Base-by-base conservation (phyloP, 2,113 vertebrate species). In the Kryptolebias marmoratus region DNA sequence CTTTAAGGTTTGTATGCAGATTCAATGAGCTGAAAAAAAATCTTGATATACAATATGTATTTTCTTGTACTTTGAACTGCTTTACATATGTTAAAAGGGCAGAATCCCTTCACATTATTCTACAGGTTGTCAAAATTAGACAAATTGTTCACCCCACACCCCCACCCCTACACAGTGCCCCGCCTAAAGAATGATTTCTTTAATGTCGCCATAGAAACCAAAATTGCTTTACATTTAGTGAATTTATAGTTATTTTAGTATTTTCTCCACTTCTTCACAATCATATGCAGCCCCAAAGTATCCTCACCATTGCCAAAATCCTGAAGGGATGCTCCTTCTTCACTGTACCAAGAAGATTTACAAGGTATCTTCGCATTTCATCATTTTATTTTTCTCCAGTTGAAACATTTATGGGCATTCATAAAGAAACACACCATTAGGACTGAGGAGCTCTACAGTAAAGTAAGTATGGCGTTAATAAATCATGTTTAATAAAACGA, bases 351-450 rank as follows among this genome's bases (percentile, higher is more conserved):
- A 85, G 79, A 89, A 77, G 86, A 93, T 93, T 91, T 92, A 92
- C 83, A 83, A 81, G 81, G 67, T 88, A 83, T 87, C 77, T 68
- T 82, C 56, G 75, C 71, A 79, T 85, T 91, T 86, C 80, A 92
- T 90, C 82, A 81, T 82, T 91, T 92, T 87, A 87, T 85, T 90
- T 91, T 90, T 74, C 79, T 85, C 72, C 60, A 5, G 81, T 80
- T 88, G 84, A 92, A 93, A 91, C 88, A 89, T 93, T 91, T 91
- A 91, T 90, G 83, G 89, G 68, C 78, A 60, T 90, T 87, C 89
- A 88, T 93, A 89, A 91, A 92, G 83, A 90, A 88, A 88, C 84
- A 90, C 80, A 77, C 90, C 86, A 89, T 93, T 90, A 93, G 57
- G 77, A 72, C 73, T 83, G 83, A 91, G 89, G 88, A 84, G 73